phyloP scores from a whole-genome alignment of 2,797 vertebrate species.

The Otolemur crassicaudatus region DNA sequence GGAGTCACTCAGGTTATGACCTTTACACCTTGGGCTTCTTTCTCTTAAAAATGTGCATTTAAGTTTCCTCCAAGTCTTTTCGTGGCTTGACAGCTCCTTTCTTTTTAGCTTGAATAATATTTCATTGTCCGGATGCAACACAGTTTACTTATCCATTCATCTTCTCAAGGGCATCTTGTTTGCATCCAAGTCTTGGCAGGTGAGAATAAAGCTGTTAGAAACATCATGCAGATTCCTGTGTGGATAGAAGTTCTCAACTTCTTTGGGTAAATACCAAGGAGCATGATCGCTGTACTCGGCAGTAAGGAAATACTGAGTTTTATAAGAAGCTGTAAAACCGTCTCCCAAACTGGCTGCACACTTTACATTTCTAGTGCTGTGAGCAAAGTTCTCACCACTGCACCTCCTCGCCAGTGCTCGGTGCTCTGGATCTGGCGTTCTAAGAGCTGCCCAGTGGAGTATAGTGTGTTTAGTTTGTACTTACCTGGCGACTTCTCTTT shows the following conservation, averaged over 20 bases:
- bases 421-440: background rate
- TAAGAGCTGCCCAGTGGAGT: background rate
- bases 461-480: background rate
- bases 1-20: background rate
- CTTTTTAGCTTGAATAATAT: background rate
- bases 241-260: background rate
- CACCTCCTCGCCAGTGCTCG: background rate
- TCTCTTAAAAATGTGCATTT: background rate
- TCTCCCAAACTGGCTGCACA: background rate
- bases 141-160: background rate
- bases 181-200: background rate
- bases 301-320: background rate
- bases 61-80: background rate
- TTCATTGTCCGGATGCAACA: background rate
- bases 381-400: background rate
- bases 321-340: background rate
- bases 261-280: background rate
- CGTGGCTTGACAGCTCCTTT: background rate
- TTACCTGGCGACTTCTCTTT: background rate
- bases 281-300: background rate
- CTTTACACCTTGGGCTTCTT: background rate
- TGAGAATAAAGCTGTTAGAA: background rate
- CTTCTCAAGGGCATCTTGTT: background rate
- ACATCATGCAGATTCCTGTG: background rate
- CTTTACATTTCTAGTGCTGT: background rate